Conservation (phyloP, 64 coral and sea anemone genomes). For the Pachyseris speciosa region DNA sequence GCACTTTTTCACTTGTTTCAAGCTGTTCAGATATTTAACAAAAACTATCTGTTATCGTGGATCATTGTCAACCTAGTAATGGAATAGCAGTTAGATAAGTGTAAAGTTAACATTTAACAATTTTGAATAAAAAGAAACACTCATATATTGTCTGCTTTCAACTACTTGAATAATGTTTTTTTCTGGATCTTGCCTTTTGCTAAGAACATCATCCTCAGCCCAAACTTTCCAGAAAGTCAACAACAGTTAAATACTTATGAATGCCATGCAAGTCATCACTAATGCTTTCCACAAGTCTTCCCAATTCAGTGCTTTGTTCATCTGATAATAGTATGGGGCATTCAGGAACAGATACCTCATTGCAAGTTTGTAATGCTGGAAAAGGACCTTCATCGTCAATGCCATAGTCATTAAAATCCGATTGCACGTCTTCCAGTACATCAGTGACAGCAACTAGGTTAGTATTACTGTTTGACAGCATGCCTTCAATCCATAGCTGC, state of each 20-base stretch:
- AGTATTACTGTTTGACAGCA: slow-evolving; percentile 7
- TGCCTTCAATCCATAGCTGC: slow-evolving; percentile 52
- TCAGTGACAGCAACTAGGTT: slow-evolving; percentile 23
- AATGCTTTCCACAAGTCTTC: not conserved
- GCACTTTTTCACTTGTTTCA: no score
- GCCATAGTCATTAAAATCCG: slow-evolving; percentile 16
- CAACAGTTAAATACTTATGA: not conserved
- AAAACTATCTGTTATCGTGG: no score
- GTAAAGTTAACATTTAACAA: no score
- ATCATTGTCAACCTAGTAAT: no score
- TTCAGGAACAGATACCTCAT: slow-evolving; percentile 42
- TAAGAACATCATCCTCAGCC: no score
- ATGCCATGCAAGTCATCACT: not conserved
- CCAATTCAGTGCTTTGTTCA: not conserved
- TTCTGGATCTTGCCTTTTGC: no score
- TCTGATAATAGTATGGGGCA: not conserved
- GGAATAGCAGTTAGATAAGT: no score
- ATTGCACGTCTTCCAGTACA: not conserved
- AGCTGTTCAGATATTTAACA: no score
- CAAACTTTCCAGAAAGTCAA: no score
- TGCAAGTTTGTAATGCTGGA: slow-evolving; percentile 4
- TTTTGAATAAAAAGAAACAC: no score
- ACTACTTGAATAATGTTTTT: no score
- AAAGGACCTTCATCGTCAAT: slow-evolving; percentile 25
- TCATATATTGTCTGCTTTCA: no score